Conservation (phyloP, 2,797 vertebrate genomes). For the Rhynchotus rufescens region DNA sequence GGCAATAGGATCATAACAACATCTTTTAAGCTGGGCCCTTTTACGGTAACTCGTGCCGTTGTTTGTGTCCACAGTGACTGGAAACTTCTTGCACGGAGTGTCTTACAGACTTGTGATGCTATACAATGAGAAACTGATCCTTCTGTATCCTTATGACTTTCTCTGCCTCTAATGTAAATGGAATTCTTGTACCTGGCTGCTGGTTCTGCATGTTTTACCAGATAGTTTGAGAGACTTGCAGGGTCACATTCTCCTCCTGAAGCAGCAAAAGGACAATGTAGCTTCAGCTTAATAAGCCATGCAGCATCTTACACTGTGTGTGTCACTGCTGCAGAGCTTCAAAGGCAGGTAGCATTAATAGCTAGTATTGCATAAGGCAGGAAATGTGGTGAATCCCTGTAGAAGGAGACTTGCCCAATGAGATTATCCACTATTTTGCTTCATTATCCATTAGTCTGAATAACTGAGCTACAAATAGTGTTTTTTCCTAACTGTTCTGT, state of each 20-base stretch:
- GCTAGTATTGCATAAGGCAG: not conserved
- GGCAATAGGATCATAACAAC: not conserved
- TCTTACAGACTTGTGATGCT: not conserved
- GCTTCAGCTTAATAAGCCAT: not conserved
- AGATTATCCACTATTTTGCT: not conserved
- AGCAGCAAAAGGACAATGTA: not conserved
- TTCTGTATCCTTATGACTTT: not conserved
- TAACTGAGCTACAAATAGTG: not conserved
- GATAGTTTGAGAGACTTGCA: not conserved
- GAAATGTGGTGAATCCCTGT: not conserved
- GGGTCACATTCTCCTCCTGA: not conserved
- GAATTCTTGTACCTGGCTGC: not conserved
- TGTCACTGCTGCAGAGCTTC: not conserved
- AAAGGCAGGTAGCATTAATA: not conserved
- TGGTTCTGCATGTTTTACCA: not conserved
- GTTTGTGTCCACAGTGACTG: not conserved
- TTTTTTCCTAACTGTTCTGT: not conserved
- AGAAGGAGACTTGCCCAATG: not conserved
- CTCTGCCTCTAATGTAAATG: not conserved
- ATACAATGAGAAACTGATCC: not conserved
- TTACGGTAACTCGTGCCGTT: not conserved
- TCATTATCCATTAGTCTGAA: not conserved
- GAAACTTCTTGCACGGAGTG: not conserved
- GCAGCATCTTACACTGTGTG: not conserved
- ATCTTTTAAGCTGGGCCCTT: not conserved